phyloP scores from a whole-genome alignment of 35 echinoderm and acorn worm species.

The Ptychodera flava region DNA sequence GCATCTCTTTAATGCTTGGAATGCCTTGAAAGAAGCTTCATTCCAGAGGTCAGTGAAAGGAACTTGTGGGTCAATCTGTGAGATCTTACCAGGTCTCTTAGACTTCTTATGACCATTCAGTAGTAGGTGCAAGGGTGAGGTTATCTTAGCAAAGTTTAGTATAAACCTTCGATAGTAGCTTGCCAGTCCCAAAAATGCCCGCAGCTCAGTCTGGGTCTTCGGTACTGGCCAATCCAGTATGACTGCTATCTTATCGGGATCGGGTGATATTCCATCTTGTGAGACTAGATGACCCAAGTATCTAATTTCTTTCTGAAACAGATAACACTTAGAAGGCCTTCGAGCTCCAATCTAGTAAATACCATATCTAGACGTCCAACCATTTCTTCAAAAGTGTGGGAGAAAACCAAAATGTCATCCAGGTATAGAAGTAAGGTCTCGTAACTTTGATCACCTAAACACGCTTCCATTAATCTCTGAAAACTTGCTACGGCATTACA shows the following conservation, averaged over 20 bases:
- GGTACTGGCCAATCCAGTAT: neutral
- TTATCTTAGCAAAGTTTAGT: neutral
- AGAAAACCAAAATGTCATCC: too few species aligned
- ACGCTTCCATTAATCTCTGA: conserved; percentile 19
- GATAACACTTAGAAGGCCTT: conserved; percentile 28
- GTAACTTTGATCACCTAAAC: conserved; percentile 16
- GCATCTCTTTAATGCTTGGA: conserved; percentile 28
- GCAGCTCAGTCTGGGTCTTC: neutral
- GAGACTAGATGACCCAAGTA: conserved; percentile 16
- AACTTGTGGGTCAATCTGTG: neutral
- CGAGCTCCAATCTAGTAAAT: neutral
- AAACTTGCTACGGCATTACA: conserved; percentile 34
- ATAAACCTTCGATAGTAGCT: conserved; percentile 4
- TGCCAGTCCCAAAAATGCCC: neutral
- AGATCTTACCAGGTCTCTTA: neutral
- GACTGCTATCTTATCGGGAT: neutral
- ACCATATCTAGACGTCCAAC: conserved; percentile 29
- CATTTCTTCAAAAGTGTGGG: conserved; percentile 18
- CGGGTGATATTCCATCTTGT: neutral
- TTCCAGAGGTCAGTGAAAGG: conserved; percentile 9
- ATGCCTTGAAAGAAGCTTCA: conserved; percentile 28
- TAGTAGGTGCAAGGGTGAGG: neutral
- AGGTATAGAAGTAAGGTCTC: conserved; percentile 20
- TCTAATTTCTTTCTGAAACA: conserved; percentile 6
- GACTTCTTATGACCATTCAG: neutral